phyloP scores from a whole-genome alignment of 53 echinoderm and acorn worm species.

The Temnopleurus reevesii region DNA sequence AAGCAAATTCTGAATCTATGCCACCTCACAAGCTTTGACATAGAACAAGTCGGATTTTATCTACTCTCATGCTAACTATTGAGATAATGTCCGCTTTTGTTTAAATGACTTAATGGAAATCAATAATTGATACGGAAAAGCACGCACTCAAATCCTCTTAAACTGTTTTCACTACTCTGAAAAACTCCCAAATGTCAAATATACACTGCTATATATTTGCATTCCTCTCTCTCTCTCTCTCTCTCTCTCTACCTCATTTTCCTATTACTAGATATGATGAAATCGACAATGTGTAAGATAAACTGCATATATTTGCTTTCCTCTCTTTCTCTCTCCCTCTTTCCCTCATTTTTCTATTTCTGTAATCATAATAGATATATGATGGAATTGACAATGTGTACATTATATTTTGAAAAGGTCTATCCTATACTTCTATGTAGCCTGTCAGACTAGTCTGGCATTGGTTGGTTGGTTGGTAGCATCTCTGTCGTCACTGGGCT shows the following conservation, averaged over 20 bases:
- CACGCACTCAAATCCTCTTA: background rate
- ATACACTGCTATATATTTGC: background rate
- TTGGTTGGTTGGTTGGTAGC: background rate
- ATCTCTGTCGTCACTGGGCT: slow-evolving; percentile 7
- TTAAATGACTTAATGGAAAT: background rate
- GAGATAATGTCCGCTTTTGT: too few relatives aligned
- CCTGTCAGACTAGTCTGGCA: background rate
- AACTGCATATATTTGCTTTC: background rate
- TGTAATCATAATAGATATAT: slow-evolving; percentile 1
- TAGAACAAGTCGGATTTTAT: too few relatives aligned
- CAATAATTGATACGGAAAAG: background rate
- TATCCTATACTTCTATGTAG: background rate
- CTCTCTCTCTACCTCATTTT: background rate
- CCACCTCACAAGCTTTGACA: too few relatives aligned
- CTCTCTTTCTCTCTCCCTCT: background rate
- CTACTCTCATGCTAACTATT: too few relatives aligned
- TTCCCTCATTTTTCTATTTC: background rate
- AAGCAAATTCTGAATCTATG: too few relatives aligned
- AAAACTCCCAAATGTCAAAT: background rate
- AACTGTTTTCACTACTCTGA: background rate
- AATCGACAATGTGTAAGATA: background rate
- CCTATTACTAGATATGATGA: background rate
- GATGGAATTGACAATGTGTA: background rate
- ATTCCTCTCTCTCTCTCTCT: background rate
- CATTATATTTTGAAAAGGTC: slow-evolving; percentile 1